A percentile compares a stretch with the other conserved stretches of the same genome.
Evolutionary conservation across 2,113 vertebrate genomes (phyloP).

Genomic region (Dipodomys merriami): DNA sequence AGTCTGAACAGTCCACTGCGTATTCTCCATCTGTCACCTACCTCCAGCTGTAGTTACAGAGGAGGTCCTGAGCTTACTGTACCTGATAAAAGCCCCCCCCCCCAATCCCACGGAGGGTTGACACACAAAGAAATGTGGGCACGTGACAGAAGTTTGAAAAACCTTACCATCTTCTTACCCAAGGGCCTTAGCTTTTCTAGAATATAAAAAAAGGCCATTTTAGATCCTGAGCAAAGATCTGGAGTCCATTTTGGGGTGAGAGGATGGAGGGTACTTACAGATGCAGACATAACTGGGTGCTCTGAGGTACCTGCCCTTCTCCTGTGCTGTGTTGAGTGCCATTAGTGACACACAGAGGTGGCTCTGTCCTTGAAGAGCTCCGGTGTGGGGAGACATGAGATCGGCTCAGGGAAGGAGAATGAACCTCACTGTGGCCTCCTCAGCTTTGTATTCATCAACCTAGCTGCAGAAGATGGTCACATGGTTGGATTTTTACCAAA

Average conservation of each 20-base stretch:
- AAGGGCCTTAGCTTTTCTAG: neutral
- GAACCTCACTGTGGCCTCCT: neutral
- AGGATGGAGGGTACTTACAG: neutral
- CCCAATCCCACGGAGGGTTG: neutral
- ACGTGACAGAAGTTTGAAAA: conserved; percentile 30
- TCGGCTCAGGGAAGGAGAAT: neutral
- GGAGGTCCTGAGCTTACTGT: neutral
- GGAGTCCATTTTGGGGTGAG: neutral
- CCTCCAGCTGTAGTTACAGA: neutral
- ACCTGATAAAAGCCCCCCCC: neutral
- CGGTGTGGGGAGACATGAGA: neutral
- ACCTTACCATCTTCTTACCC: neutral
- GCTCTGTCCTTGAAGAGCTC: neutral
- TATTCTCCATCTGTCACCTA: neutral
- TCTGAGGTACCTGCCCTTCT: no score
- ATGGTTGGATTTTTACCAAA: neutral
- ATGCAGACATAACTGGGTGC: neutral
- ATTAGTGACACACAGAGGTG: neutral
- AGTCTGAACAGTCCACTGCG: neutral
- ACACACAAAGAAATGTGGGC: neutral
- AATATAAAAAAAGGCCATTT: neutral
- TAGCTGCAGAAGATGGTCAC: neutral
- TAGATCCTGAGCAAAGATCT: neutral
- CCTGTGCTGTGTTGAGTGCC: neutral
- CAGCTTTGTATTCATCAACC: neutral